phyloP scores from a whole-genome alignment of 1,140 invertebrate genomes.

The Polypedilum pembai region DNA sequence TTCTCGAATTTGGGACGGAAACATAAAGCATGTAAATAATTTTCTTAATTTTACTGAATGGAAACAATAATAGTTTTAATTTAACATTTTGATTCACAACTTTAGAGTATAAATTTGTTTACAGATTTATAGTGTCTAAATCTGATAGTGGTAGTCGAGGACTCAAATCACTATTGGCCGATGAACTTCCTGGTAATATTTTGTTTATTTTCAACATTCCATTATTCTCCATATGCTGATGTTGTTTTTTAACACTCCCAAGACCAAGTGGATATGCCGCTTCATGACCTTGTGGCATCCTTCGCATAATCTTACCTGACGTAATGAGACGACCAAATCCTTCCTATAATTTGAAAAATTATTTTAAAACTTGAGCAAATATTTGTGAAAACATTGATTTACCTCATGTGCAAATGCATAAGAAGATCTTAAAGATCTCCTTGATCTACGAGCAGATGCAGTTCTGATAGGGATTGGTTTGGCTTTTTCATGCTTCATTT shows the following conservation, averaged over 20 bases:
- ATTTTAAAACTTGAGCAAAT: neutral
- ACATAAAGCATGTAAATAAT: neutral
- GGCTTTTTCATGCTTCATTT: conserved; percentile 56
- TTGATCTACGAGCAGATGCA: conserved; percentile 73
- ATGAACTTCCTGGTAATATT: conserved; percentile 32
- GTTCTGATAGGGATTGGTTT: conserved; percentile 72
- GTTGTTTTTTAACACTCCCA: conserved; percentile 40
- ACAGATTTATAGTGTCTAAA: conserved; percentile 58
- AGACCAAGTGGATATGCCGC: conserved; percentile 37
- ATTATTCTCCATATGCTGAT: conserved; percentile 29
- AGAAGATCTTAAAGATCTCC: conserved; percentile 85
- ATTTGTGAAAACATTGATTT: conserved; percentile 33
- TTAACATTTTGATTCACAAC: too few relatives aligned
- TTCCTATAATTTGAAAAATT: conserved; percentile 50
- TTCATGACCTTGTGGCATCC: conserved; percentile 54
- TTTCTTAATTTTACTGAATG: neutral
- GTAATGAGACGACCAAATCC: conserved; percentile 97
- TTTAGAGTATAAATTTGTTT: conserved; percentile 30
- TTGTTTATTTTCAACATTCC: neutral
- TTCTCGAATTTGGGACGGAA: neutral
- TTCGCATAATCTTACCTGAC: conserved; percentile 94
- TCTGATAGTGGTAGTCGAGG: conserved; percentile 52
- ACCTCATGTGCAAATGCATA: conserved; percentile 92
- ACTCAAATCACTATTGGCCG: conserved; percentile 36
- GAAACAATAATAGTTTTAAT: neutral